Conservation (phyloP, 2,113 vertebrate species). For the Ariopsis seemanni region DNA sequence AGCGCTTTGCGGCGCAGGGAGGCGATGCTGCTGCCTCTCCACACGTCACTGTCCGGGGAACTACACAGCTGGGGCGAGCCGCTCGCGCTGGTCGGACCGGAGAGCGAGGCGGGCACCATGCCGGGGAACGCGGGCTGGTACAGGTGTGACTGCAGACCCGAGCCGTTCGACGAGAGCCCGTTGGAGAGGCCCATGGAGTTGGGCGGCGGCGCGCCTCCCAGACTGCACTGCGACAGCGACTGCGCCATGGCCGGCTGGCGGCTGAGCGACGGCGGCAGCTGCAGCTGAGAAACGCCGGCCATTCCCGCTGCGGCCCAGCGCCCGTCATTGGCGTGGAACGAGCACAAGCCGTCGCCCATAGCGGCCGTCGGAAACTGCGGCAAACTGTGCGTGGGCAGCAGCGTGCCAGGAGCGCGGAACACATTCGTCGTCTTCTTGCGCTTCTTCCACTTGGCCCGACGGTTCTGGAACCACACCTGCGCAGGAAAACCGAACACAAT, state of each 20-base stretch:
- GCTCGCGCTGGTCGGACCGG: constrained; percentile 88
- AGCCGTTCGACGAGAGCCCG: constrained; percentile 89
- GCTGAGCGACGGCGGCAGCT: constrained; percentile 87
- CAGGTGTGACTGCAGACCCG: constrained; percentile 93
- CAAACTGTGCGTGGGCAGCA: constrained; percentile 89
- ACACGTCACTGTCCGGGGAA: constrained; percentile 97
- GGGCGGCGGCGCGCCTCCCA: constrained; percentile 84
- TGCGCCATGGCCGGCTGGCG: constrained; percentile 92
- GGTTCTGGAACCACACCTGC: constrained; percentile 97
- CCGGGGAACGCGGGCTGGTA: constrained; percentile 95
- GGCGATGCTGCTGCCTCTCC: constrained; percentile 98
- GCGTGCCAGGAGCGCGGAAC: constrained; percentile 90
- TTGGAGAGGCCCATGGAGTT: constrained; percentile 96
- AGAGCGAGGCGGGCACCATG: constrained; percentile 92
- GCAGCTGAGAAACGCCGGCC: constrained; percentile 91
- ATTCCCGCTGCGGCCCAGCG: constrained; percentile 93
- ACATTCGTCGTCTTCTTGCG: constrained; percentile 98
- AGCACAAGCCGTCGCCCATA: constrained; percentile 96
- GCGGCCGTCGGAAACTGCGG: constrained; percentile 90
- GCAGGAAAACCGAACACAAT: not conserved
- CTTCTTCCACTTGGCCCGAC: constrained; percentile 97
- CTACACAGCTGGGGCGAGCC: constrained; percentile 94
- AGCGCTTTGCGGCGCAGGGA: constrained; percentile 96
- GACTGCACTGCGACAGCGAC: constrained; percentile 93
- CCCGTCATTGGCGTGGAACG: constrained; percentile 95